Conservation (phyloP, 2,113 vertebrate species). For the Pionites leucogaster region DNA sequence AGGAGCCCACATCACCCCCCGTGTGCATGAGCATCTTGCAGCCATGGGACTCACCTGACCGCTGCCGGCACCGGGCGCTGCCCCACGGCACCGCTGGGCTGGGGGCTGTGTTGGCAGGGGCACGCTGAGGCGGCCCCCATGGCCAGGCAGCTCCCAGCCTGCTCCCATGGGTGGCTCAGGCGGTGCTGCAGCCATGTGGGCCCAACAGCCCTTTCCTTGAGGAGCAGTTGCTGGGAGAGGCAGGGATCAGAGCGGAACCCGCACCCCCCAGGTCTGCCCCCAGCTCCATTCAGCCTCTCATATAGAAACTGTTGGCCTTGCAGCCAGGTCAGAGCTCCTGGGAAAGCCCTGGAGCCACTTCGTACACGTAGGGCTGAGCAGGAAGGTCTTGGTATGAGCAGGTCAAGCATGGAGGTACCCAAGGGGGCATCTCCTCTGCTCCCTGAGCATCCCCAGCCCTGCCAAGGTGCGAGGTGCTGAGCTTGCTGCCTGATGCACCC, state of each 20-base stretch:
- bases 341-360: not conserved
- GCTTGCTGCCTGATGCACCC: fast-evolving
- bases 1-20: fast-evolving
- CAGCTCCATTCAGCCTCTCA: not conserved
- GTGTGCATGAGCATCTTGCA: not conserved
- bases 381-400: not conserved
- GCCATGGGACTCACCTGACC: slow-evolving; percentile 50
- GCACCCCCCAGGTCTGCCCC: not conserved
- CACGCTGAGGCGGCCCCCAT: slow-evolving; percentile 42
- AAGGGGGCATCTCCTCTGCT: not conserved
- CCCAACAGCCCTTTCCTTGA: slow-evolving; percentile 58
- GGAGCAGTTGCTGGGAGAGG: not conserved
- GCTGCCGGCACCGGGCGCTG: not conserved
- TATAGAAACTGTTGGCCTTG: not conserved
- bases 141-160: slow-evolving; percentile 11
- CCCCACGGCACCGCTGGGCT: not conserved
- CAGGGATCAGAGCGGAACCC: not conserved
- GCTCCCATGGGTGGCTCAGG: not conserved
- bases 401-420: not conserved
- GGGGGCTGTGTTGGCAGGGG: not conserved
- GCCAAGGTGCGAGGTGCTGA: not conserved
- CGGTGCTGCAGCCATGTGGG: slow-evolving; percentile 8
- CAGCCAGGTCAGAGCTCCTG: not conserved
- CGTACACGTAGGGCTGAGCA: not conserved
- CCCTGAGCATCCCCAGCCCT: not conserved